Base-by-base conservation (phyloP, 1,140 invertebrate species). In the Tenebrio molitor region DNA sequence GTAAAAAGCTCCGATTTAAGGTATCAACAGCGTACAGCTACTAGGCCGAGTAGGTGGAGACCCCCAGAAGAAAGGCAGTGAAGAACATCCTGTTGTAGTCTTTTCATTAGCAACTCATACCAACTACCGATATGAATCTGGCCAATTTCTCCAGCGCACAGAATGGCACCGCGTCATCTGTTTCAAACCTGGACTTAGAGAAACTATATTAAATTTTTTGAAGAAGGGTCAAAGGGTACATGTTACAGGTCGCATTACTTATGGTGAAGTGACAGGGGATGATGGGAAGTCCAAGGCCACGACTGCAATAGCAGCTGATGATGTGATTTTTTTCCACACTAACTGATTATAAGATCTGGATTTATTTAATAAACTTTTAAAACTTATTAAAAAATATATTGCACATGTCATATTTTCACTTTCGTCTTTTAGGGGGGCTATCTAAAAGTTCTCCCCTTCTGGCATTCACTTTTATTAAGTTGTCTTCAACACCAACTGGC, bases 81-180 rank as follows among this genome's bases (percentile, higher is more conserved):
- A 91, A 75, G 87, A 92, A 64, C 93, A 95, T 84, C 95, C 95
- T 7, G 92, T 97, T 16, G 90, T 96, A 44, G 88, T 94, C 63
- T 97, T 98, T 84, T 95, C 95, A 6, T 75, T 98, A 44, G 96
- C 96, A 2, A 98, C 96, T 21, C 92, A 96, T 79, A 89, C 88
- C 7, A 95, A 93, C 83, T 96, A 94, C 79, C 91, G 90, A 76
- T 90, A 90, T 84, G 88, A 90, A 79, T 88, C 86, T 84, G 94
- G 93, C 14, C 92, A 95, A 79, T 87, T 92, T 77, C 83, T 92
- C 7, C 94, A 96, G 81, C 90, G 92, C 77, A 96, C 95, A 14
- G 94, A 97, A 73, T 97, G 95, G 96, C 96, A 98, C 81, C 88
- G 92, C 78, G 84, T 97, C 53, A 92, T 92, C 77, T 90, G 97